Percentiles rank a stretch among this genome's conserved stretches.
Evolutionary conservation across 2,888 invertebrate species (phyloP).

Genomic region (Magallana nippona): DNA sequence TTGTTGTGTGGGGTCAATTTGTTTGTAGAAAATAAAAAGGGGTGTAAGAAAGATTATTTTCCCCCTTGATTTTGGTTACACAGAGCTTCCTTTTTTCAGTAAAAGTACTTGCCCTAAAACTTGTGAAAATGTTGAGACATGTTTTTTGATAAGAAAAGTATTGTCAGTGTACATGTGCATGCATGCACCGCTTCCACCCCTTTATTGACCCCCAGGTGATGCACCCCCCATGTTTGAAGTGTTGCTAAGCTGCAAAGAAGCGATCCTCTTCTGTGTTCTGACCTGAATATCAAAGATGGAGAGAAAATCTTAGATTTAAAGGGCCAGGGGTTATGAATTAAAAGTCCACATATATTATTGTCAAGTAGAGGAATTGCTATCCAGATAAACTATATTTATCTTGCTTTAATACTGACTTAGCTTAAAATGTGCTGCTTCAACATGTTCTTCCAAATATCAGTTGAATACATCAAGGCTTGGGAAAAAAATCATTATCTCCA

Average conservation of each 20-base stretch:
- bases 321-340: conserved; percentile 13
- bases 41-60: not conserved
- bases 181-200: not conserved
- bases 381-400: conserved; percentile 27
- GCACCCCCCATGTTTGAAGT: conserved; percentile 1
- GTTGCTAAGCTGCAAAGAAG: conserved; percentile 30
- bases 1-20: not conserved
- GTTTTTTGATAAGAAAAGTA: not conserved
- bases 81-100: not conserved
- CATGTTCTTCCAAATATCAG: conserved; percentile 15
- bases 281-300: conserved; percentile 21
- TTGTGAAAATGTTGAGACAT: conserved; percentile 10
- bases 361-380: conserved; percentile 11
- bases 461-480: not conserved
- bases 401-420: not conserved
- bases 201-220: not conserved
- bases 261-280: not conserved
- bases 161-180: conserved; percentile 1
- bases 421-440: conserved; percentile 9
- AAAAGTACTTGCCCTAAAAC: not conserved
- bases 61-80: no score
- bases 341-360: conserved; percentile 9
- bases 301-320: conserved; percentile 33
- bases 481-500: conserved; percentile 27
- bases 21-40: not conserved